Evolutionary conservation across 2,113 vertebrate species (phyloP).

Genomic region (Halichoerus grypus): DNA sequence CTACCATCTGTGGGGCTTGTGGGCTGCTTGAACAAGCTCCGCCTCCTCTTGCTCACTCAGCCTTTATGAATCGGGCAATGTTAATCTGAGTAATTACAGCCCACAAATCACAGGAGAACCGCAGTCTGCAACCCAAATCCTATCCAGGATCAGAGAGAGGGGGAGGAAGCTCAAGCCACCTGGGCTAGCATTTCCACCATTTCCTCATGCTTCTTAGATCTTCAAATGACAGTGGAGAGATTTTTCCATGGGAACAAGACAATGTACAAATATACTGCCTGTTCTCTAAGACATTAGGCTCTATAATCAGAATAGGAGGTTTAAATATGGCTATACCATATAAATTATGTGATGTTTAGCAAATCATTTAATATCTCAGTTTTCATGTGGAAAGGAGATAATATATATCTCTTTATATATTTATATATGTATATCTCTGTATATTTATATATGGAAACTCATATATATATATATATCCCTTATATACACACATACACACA

Average conservation of each 20-base stretch:
- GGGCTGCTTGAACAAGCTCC: not conserved
- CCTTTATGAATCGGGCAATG: not conserved
- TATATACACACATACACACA: too few relatives aligned
- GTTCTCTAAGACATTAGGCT: slow-evolving; percentile 18
- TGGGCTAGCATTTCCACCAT: not conserved
- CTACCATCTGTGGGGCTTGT: not conserved
- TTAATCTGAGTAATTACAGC: slow-evolving; percentile 36
- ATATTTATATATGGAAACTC: not conserved
- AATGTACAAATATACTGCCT: slow-evolving; percentile 12
- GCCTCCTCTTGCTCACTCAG: not conserved
- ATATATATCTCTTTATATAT: not conserved
- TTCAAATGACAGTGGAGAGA: slow-evolving; percentile 32
- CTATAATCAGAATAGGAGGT: slow-evolving; percentile 9
- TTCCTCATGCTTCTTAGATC: not conserved
- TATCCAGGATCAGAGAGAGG: not conserved
- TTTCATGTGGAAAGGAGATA: slow-evolving; percentile 50
- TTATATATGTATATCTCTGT: not conserved
- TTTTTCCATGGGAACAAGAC: slow-evolving; percentile 46
- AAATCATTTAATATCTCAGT: slow-evolving; percentile 14
- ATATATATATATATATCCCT: not conserved
- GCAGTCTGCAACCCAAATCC: slow-evolving; percentile 50
- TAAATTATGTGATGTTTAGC: not conserved
- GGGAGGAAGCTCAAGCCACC: not conserved
- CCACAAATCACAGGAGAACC: not conserved
- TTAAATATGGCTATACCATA: slow-evolving; percentile 12